A percentile compares a stretch with the other conserved stretches of the same genome.
Conservation (phyloP, 2,797 vertebrate species). For the Cephalopachus bancanus region DNA sequence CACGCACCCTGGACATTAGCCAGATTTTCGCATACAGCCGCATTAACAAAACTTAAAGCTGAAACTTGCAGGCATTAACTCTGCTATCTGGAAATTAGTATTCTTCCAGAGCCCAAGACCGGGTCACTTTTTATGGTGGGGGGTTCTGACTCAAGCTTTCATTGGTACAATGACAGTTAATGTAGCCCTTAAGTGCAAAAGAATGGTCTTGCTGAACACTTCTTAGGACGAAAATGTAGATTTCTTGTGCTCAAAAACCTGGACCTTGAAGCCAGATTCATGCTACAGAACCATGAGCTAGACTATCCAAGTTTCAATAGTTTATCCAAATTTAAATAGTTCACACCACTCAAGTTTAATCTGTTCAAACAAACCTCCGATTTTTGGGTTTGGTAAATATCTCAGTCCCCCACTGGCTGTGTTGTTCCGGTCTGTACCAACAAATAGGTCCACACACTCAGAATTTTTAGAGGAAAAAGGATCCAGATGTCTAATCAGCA, state of each 20-base stretch:
- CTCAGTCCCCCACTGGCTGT: not conserved
- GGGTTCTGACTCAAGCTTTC: not conserved
- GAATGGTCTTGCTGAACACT: not conserved
- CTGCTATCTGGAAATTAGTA: not conserved
- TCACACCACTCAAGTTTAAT: not conserved
- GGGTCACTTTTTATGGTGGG: not conserved
- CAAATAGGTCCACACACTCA: not conserved
- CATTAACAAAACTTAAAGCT: constrained; percentile 32
- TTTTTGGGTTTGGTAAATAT: constrained; percentile 38
- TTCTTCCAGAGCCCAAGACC: not conserved
- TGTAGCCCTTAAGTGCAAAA: not conserved
- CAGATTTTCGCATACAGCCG: constrained; percentile 7
- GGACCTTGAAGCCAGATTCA: constrained; percentile 31
- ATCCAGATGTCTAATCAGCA: not conserved
- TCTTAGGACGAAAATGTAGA: not conserved
- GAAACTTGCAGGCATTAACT: constrained; percentile 41
- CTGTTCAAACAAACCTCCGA: not conserved
- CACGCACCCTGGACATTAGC: not conserved
- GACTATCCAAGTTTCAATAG: constrained; percentile 1
- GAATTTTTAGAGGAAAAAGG: constrained; percentile 17
- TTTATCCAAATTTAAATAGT: not conserved
- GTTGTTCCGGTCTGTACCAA: not conserved
- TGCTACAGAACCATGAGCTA: not conserved
- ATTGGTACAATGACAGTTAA: not conserved
- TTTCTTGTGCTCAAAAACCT: not conserved